Percentiles rank a stretch among this genome's conserved stretches.
Conservation (phyloP, 2,888 invertebrate species). For the Tetragonisca angustula region DNA sequence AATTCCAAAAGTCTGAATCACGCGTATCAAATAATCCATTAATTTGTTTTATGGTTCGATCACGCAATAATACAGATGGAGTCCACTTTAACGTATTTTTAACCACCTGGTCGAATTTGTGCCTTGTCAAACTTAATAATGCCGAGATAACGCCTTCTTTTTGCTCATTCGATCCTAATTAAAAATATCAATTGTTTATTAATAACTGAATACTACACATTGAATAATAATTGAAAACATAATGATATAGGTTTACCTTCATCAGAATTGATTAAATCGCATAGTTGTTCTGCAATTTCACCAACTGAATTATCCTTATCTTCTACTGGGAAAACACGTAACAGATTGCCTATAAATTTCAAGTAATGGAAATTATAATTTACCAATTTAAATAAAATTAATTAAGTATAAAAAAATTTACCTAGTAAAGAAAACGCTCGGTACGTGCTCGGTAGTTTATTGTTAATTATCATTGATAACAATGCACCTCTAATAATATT, state of each 20-base stretch:
- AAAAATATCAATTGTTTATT: background rate
- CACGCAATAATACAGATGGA: conserved; percentile 65
- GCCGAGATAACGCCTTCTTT: conserved; percentile 79
- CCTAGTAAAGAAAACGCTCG: conserved; percentile 77
- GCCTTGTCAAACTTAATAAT: conserved; percentile 74
- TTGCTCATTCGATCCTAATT: conserved; percentile 72
- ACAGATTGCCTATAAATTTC: conserved; percentile 72
- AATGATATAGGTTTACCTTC: conserved; percentile 67
- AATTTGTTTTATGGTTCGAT: conserved; percentile 70
- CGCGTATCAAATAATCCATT: conserved; percentile 66
- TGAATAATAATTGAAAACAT: too few species aligned
- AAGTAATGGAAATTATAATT: background rate
- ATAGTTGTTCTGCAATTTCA: conserved; percentile 73
- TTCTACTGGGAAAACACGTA: conserved; percentile 74
- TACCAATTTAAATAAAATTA: background rate
- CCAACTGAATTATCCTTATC: conserved; percentile 65
- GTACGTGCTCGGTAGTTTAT: conserved; percentile 68
- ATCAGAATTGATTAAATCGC: conserved; percentile 71
- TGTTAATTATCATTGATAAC: conserved; percentile 74
- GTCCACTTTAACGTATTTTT: conserved; percentile 74
- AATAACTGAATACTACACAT: background rate
- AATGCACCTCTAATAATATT: conserved; percentile 78
- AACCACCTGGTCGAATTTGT: conserved; percentile 66
- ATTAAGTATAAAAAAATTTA: conserved; percentile 44
- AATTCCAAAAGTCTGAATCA: conserved; percentile 66